Percentiles rank a stretch among this genome's conserved stretches.
These are phyloP conservation scores for Atta colombica DNA, from an alignment of 1,140 invertebrate genomes.

Conservation along the genomic window DNA sequence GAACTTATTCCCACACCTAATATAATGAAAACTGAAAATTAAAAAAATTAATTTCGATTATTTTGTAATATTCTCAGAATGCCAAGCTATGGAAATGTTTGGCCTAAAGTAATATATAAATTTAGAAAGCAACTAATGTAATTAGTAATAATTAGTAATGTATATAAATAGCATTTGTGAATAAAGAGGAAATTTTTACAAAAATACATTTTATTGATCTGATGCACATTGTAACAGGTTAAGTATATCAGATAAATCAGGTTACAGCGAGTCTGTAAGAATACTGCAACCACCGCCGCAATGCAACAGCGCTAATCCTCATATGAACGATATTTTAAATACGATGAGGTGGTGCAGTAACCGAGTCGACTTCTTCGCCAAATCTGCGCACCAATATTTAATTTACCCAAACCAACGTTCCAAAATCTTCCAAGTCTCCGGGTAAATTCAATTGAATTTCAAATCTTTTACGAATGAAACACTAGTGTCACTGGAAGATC, in stretches of 20 bases:
- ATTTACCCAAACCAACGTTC: conserved; percentile 74
- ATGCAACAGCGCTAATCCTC: conserved; percentile 44
- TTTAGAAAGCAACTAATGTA: neutral
- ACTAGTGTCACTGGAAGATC: neutral
- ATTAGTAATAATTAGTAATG: too few relatives aligned
- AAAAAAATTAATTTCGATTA: neutral
- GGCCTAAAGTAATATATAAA: neutral
- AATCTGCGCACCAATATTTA: conserved; percentile 80
- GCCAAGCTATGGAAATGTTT: neutral
- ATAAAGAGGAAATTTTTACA: neutral
- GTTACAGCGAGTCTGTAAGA: conserved; percentile 29
- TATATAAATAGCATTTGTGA: conserved; percentile 14
- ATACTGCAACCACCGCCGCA: conserved; percentile 44
- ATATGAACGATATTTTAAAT: conserved; percentile 40
- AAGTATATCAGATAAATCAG: conserved; percentile 42
- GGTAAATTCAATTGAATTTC: conserved; percentile 71
- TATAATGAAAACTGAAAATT: neutral
- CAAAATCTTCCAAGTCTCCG: neutral
- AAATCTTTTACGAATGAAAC: conserved; percentile 64
- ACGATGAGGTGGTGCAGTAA: conserved; percentile 79
- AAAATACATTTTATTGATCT: conserved; percentile 26
- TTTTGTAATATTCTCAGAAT: neutral
- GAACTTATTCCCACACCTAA: too few relatives aligned
- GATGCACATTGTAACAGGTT: neutral
- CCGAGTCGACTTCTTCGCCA: conserved; percentile 66